phyloP scores from a whole-genome alignment of 2,888 invertebrate species.

The Parapristionchus giblindavisi region DNA sequence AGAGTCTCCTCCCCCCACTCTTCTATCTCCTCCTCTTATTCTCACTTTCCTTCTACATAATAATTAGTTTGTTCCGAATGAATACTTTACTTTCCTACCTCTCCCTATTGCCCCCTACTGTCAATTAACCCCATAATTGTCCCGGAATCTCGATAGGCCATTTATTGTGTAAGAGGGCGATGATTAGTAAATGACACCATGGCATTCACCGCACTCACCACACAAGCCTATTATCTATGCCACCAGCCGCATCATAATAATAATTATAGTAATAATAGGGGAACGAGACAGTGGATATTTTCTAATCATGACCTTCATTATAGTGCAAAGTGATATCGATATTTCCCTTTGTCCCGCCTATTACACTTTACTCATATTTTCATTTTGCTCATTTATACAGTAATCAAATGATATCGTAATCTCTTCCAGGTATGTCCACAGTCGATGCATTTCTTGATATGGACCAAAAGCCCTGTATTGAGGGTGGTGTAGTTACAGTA shows the following conservation, averaged over 20 bases:
- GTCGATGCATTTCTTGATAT: conserved; percentile 38
- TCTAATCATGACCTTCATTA: too few species aligned
- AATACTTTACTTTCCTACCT: conserved; percentile 3
- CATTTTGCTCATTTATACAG: not conserved
- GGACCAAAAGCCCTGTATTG: conserved; percentile 43
- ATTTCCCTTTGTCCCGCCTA: too few species aligned
- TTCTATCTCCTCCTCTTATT: conserved; percentile 38
- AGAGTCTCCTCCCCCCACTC: conserved; percentile 10
- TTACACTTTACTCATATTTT: not conserved
- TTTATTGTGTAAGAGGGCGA: not conserved
- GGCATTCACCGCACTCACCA: not conserved
- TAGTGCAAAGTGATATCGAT: too few species aligned
- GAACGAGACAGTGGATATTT: too few species aligned
- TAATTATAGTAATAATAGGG: too few species aligned
- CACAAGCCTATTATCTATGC: too few species aligned
- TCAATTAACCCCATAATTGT: conserved; percentile 18
- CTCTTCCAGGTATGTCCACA: not conserved
- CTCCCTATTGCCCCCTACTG: not conserved
- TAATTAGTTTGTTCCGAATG: not conserved
- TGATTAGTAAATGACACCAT: not conserved
- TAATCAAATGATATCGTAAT: not conserved
- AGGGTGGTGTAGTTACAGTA: not conserved
- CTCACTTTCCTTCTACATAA: conserved; percentile 15
- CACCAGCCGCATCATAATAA: too few species aligned
- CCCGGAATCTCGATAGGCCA: conserved; percentile 23